These are phyloP conservation scores for Latrodectus hesperus DNA, from an alignment of 2,888 invertebrate genomes.

Conservation along the genomic window DNA sequence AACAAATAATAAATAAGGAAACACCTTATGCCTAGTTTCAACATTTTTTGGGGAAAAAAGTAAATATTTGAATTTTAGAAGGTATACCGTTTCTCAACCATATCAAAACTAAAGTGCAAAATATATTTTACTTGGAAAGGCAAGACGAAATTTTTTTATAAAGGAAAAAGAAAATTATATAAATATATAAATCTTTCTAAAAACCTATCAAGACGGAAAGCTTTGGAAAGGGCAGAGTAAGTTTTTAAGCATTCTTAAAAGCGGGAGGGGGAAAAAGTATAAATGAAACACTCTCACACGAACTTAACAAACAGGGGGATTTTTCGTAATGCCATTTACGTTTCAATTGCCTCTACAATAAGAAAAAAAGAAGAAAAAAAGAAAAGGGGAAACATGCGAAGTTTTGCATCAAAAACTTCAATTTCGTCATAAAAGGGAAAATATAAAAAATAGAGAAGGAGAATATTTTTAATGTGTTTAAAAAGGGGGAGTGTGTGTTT, in stretches of 20 bases:
- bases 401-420: slow-evolving; percentile 48
- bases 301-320: slow-evolving; percentile 15
- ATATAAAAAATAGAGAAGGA: neutral
- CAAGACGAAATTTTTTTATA: slow-evolving; percentile 2
- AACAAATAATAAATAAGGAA: slow-evolving; percentile 13
- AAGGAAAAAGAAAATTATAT: slow-evolving; percentile 54
- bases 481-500: slow-evolving; percentile 22
- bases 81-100: slow-evolving; percentile 44
- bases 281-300: slow-evolving; percentile 19
- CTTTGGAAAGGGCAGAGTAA: slow-evolving; percentile 34
- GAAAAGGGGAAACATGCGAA: neutral
- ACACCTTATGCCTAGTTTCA: neutral
- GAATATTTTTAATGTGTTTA: slow-evolving; percentile 64
- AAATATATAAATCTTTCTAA: slow-evolving; percentile 65
- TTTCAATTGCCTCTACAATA: slow-evolving; percentile 41
- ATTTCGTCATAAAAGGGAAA: slow-evolving; percentile 59
- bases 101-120: slow-evolving; percentile 49
- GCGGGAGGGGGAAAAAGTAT: slow-evolving; percentile 13
- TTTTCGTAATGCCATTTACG: slow-evolving; percentile 66
- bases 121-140: slow-evolving; percentile 27
- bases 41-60: neutral
- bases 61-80: slow-evolving; percentile 54
- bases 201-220: slow-evolving; percentile 63
- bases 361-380: too few relatives aligned
- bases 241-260: slow-evolving; percentile 1